phyloP scores from a whole-genome alignment of 2,797 vertebrate genomes.

The Pseudochaenichthys georgianus region DNA sequence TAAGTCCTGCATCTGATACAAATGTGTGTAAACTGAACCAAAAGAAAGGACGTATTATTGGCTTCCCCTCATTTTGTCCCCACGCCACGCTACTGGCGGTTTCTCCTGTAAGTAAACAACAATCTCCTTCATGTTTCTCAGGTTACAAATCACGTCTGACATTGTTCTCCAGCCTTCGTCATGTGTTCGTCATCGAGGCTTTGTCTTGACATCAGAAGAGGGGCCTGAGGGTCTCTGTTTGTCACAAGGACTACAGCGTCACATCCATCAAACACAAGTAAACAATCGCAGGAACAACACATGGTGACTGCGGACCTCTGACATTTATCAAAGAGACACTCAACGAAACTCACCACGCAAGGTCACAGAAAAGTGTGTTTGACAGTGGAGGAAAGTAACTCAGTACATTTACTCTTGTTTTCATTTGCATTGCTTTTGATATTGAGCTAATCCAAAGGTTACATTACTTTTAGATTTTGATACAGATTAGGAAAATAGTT shows the following conservation, averaged over 20 bases:
- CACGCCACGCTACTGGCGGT: too few relatives aligned
- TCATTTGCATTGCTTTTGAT: too few relatives aligned
- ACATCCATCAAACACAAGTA: constrained; percentile 44
- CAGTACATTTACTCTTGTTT: too few relatives aligned
- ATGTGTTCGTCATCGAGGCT: constrained; percentile 41
- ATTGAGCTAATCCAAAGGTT: too few relatives aligned
- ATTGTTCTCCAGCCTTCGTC: constrained; percentile 24
- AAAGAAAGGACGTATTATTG: too few relatives aligned
- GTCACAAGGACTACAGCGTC: constrained; percentile 39
- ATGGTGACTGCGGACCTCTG: constrained; percentile 15
- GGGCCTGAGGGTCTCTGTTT: constrained; percentile 20
- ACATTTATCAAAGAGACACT: constrained; percentile 31
- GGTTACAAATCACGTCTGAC: background rate
- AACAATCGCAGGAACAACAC: constrained; percentile 45
- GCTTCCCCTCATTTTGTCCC: too few relatives aligned
- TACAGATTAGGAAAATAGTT: too few relatives aligned
- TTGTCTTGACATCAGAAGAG: constrained; percentile 45
- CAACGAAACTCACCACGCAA: constrained; percentile 16
- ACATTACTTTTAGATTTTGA: too few relatives aligned
- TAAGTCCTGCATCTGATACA: too few relatives aligned
- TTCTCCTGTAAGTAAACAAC: constrained; percentile 21
- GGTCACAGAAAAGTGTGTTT: constrained; percentile 20
- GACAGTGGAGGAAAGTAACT: background rate
- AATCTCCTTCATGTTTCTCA: constrained; percentile 21
- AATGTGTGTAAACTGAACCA: too few relatives aligned